Conservation (phyloP, 1,140 invertebrate genomes). For the Pararge aegeria region DNA sequence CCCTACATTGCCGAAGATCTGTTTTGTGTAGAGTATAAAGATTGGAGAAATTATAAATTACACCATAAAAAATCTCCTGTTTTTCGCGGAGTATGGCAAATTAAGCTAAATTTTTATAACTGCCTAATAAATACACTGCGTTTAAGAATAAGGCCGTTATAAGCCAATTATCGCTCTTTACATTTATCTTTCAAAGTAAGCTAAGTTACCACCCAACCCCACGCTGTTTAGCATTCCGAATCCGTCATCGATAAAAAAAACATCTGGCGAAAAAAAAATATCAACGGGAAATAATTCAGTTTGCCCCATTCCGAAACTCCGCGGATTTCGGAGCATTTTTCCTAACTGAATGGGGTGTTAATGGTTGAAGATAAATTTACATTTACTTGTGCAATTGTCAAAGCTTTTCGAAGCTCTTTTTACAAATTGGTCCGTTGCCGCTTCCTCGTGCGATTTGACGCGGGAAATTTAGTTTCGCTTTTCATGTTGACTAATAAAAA, state of each 20-base stretch:
- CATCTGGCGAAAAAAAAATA: conserved; percentile 3
- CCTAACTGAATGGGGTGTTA: conserved; percentile 31
- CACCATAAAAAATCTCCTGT: no score
- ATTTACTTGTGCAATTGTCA: conserved; percentile 24
- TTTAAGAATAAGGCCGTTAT: no score
- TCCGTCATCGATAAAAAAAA: background rate
- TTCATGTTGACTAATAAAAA: background rate
- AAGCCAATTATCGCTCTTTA: no score
- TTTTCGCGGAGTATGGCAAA: no score
- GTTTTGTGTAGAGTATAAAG: no score
- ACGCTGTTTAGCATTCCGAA: background rate
- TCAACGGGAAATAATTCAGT: conserved; percentile 24
- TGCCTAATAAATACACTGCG: no score
- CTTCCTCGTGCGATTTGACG: conserved; percentile 16
- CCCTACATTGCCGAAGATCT: no score
- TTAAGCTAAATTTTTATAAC: no score
- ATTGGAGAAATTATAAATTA: no score
- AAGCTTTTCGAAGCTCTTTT: conserved; percentile 25
- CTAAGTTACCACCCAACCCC: no score
- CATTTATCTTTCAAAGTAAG: no score
- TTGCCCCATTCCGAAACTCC: conserved; percentile 19
- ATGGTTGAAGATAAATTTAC: conserved; percentile 29
- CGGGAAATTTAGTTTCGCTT: background rate
- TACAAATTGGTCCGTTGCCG: conserved; percentile 26
- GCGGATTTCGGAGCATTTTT: conserved; percentile 23